A percentile compares a stretch with the other conserved stretches of the same genome.
Conservation (phyloP, 1,140 invertebrate species). For the Whitmania pigra region DNA sequence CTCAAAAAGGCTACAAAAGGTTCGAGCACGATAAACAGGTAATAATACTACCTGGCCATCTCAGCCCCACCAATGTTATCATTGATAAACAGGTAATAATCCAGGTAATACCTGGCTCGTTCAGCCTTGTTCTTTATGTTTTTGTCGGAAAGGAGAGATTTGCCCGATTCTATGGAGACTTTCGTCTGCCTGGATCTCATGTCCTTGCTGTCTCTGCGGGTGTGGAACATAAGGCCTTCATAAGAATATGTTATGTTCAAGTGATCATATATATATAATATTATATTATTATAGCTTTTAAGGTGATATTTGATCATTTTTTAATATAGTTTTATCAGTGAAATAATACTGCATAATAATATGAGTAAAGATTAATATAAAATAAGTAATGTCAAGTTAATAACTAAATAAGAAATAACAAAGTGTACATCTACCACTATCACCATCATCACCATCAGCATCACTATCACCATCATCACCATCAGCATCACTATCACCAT, state of each 20-base stretch:
- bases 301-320: too few species aligned
- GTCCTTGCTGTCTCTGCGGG: constrained; percentile 76
- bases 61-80: not conserved
- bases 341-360: too few species aligned
- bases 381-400: not conserved
- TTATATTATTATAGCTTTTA: too few species aligned
- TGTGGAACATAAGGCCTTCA: not conserved
- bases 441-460: too few species aligned
- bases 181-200: constrained; percentile 89
- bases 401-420: not conserved
- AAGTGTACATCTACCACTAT: too few species aligned
- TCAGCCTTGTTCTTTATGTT: constrained; percentile 92
- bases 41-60: too few species aligned
- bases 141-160: constrained; percentile 87
- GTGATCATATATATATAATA: too few species aligned
- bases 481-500: not conserved
- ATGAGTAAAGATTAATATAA: too few species aligned
- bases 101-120: constrained; percentile 72
- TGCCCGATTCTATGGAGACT: constrained; percentile 89
- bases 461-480: not conserved
- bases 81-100: not conserved
- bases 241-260: too few species aligned
- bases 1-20: not conserved
- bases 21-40: too few species aligned
- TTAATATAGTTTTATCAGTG: too few species aligned